Base-by-base conservation (phyloP, 2,113 vertebrate species). In the Ploceus nigricollis region DNA sequence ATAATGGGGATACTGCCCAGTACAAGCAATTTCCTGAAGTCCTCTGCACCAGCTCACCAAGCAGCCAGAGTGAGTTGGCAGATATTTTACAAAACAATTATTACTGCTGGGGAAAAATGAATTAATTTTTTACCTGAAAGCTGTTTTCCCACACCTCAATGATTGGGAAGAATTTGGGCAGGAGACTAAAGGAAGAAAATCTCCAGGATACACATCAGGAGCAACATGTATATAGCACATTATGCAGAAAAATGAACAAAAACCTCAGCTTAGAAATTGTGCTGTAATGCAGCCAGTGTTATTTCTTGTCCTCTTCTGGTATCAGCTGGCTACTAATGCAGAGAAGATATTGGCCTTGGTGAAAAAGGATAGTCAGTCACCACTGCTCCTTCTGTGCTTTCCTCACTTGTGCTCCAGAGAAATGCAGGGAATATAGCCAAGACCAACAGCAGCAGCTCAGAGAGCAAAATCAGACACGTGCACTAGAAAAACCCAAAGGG, bases 181-280 rank as follows among this genome's bases (percentile, higher is more conserved):
- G 30, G 6, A 87, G 10, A 50, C 4, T 44, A 40, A 85, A 64
- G 10, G 9, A 42, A 40, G 9, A 61, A 75, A 79, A 76, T 6
- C 2, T 15, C 12, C 5, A 25, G 4, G 37, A 8, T 4, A 30
- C 3, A 11, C 9, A n/a, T 27, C 37, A 57, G 22, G 5, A 57
- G 3, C 6, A 35, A 58, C 1, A 0, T 23, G 8, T 50, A 11
- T n/a, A 22, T 25, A 54, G 15, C 2, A 10, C 17, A 53, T 18
- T 23, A 50, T 3, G 15, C 2, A 31, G 44, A 40, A 77, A 53
- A 78, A 68, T 15, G 0, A 31, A 53, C 3, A 27, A 76, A 68
- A 16, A 0, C 1, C 1, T 28, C 42, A 21, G 11, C 3, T 35
- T 42, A 15, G 1, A 40, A 50, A 1, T 1, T 21, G 8, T 37